Evolutionary conservation across 2,888 invertebrate species (phyloP).

Genomic region (Platynereis dumerilii): DNA sequence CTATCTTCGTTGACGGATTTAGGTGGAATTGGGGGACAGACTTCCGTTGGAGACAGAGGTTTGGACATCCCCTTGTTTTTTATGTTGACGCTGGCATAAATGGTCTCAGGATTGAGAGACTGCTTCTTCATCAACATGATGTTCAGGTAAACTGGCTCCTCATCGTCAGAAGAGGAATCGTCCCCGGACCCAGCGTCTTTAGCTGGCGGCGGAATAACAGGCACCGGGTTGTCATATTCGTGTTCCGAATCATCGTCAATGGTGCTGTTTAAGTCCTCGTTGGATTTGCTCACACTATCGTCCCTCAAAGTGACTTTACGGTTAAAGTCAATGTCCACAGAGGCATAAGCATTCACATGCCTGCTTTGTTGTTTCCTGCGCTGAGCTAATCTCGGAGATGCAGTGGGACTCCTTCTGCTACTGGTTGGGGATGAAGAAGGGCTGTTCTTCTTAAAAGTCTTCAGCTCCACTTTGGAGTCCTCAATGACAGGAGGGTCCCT

Average conservation of each 20-base stretch:
- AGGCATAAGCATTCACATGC: background rate
- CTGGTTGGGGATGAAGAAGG: background rate
- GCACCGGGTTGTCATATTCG: background rate
- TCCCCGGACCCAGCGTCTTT: background rate
- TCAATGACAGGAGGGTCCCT: background rate
- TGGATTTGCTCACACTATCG: background rate
- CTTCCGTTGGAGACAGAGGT: too few relatives aligned
- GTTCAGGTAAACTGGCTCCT: conserved; percentile 34
- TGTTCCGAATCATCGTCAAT: conserved; percentile 3
- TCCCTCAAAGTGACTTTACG: background rate
- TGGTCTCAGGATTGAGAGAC: conserved; percentile 3
- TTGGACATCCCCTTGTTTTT: background rate
- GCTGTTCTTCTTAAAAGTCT: background rate
- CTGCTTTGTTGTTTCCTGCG: background rate
- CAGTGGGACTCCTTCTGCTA: background rate
- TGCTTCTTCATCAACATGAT: conserved; percentile 29
- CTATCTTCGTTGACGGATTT: too few relatives aligned
- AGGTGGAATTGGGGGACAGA: too few relatives aligned
- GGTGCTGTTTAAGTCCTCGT: conserved; percentile 3
- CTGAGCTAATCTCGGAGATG: background rate
- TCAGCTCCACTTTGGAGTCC: background rate
- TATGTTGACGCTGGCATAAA: conserved; percentile 9
- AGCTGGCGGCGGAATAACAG: conserved; percentile 1
- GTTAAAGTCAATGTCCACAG: background rate
- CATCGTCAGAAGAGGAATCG: conserved; percentile 34